phyloP scores from a whole-genome alignment of 2,113 vertebrate genomes.

The Podarcis raffonei region DNA sequence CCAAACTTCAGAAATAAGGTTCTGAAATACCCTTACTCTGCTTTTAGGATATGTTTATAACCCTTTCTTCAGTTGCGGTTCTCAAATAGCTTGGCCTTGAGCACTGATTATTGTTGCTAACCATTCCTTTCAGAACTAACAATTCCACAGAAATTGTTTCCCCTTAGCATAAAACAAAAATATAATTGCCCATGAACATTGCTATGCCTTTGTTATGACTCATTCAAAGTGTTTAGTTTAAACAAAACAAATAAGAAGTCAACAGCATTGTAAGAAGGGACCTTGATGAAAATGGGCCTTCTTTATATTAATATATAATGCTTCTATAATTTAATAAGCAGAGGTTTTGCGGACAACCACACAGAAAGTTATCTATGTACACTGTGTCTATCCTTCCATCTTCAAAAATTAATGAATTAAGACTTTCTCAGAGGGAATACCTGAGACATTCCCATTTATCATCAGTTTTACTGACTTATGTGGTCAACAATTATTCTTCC shows the following conservation, averaged over 20 bases:
- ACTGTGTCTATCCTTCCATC: constrained; percentile 44
- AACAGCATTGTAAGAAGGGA: constrained; percentile 6
- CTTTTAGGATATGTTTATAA: constrained; percentile 10
- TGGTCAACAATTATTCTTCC: constrained; percentile 61
- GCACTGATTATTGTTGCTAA: not conserved
- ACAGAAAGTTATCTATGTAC: constrained; percentile 55
- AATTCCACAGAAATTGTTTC: not conserved
- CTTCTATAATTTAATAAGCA: constrained; percentile 51
- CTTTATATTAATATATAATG: not conserved
- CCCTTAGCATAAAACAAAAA: not conserved
- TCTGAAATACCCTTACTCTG: not conserved
- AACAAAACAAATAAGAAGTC: constrained; percentile 3
- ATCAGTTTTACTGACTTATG: constrained; percentile 47
- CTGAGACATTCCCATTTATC: constrained; percentile 53
- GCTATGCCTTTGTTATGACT: constrained; percentile 6
- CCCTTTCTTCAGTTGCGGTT: not conserved
- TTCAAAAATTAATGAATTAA: constrained; percentile 68
- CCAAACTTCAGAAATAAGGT: not conserved
- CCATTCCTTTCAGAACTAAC: not conserved
- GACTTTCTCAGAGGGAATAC: constrained; percentile 50
- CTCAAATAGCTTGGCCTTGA: constrained; percentile 1
- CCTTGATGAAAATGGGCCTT: not conserved
- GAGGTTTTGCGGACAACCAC: constrained; percentile 61
- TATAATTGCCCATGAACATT: not conserved
- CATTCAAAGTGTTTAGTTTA: constrained; percentile 29